Conservation (phyloP, 2,888 invertebrate genomes). For the Neoaliturus tenellus region DNA sequence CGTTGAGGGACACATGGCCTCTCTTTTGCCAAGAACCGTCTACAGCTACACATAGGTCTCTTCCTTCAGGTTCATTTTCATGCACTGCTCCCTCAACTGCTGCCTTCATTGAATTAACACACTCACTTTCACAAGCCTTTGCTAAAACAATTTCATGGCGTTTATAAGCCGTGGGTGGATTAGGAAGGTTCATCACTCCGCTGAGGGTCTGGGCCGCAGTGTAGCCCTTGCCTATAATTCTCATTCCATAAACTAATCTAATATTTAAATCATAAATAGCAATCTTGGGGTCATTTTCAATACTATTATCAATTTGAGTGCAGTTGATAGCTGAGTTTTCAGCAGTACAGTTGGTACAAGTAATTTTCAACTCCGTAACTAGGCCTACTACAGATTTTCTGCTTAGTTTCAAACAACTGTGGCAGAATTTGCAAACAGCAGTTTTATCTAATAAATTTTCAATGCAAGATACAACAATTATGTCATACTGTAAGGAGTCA, state of each 20-base stretch:
- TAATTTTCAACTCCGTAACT: no score
- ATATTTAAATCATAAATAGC: constrained; percentile 38
- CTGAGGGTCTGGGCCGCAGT: constrained; percentile 24
- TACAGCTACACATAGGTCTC: not conserved
- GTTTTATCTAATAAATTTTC: no score
- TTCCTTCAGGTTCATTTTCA: not conserved
- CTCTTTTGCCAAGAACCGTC: not conserved
- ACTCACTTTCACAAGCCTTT: constrained; percentile 27
- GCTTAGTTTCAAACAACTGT: no score
- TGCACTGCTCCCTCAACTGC: not conserved
- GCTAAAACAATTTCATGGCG: constrained; percentile 29
- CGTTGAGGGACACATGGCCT: not conserved
- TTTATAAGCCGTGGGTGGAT: constrained; percentile 11
- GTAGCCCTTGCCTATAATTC: constrained; percentile 38
- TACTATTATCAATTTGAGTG: constrained; percentile 28
- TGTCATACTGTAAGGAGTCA: no score
- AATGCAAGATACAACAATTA: no score
- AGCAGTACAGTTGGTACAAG: no score
- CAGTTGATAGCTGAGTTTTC: constrained; percentile 27
- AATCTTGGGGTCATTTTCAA: constrained; percentile 22
- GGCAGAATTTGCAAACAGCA: no score
- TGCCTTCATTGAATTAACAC: constrained; percentile 20
- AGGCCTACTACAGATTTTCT: no score
- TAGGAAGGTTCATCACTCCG: constrained; percentile 40
- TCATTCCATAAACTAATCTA: constrained; percentile 11